phyloP scores from a whole-genome alignment of 2,113 vertebrate species.

The Ariopsis seemanni region DNA sequence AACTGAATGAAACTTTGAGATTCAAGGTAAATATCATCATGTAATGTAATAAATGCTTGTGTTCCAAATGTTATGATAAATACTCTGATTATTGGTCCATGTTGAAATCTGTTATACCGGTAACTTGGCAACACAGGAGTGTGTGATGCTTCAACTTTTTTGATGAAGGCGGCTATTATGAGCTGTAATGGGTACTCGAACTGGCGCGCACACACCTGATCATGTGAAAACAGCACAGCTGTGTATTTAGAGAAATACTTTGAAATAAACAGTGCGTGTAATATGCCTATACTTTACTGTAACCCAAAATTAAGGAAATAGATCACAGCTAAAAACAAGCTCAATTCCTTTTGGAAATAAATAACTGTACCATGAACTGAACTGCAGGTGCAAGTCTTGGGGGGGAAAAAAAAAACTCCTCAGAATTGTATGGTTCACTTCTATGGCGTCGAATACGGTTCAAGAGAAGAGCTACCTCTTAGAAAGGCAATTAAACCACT shows the following conservation, averaged over 20 bases:
- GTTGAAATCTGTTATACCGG: neutral
- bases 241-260: neutral
- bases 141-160: neutral
- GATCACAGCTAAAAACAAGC: neutral
- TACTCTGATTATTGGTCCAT: neutral
- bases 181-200: neutral
- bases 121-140: neutral
- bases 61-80: neutral
- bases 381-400: neutral
- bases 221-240: neutral
- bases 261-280: neutral
- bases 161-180: neutral
- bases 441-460: neutral
- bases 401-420: neutral
- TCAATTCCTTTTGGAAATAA: neutral
- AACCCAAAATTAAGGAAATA: neutral
- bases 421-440: neutral
- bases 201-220: too few relatives aligned
- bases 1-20: too few relatives aligned
- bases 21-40: too few relatives aligned
- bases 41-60: neutral
- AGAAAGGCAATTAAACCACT: neutral
- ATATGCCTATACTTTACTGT: neutral
- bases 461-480: neutral
- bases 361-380: neutral